Evolutionary conservation across 2,113 vertebrate species (phyloP).

Genomic region (Psittacara wagleri): DNA sequence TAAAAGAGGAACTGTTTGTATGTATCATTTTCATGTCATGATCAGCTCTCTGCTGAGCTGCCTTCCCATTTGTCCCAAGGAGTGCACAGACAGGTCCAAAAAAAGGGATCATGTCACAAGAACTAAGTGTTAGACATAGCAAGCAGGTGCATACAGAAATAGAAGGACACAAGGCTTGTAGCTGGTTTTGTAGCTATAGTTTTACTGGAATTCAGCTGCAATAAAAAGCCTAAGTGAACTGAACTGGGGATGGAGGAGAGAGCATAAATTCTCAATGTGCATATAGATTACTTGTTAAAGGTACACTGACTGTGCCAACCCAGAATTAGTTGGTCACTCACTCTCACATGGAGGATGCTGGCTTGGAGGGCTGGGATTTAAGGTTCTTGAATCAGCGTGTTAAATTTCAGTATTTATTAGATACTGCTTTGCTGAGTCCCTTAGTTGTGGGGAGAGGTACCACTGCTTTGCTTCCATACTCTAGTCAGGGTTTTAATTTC

Average conservation of each 20-base stretch:
- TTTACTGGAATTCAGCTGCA: background rate
- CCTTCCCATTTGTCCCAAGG: background rate
- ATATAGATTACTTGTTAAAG: background rate
- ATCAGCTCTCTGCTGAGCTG: background rate
- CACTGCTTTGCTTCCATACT: background rate
- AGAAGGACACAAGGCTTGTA: background rate
- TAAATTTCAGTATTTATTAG: background rate
- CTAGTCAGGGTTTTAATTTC: background rate
- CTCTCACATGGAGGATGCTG: background rate
- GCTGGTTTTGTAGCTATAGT: background rate
- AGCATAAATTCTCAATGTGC: background rate
- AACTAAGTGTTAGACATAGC: background rate
- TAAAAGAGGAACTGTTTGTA: background rate
- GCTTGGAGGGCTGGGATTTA: background rate
- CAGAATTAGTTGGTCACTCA: background rate
- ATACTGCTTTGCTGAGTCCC: background rate
- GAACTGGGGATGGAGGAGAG: background rate
- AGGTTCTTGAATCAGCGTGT: background rate
- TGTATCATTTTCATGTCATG: background rate
- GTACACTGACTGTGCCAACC: background rate
- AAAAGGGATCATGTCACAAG: background rate
- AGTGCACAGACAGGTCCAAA: background rate
- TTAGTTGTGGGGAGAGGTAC: background rate
- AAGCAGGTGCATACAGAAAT: background rate
- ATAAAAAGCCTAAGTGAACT: background rate